These are phyloP conservation scores for Machaerirhynchus nigripectus DNA, from an alignment of 2,113 vertebrate genomes.

Conservation along the genomic window DNA sequence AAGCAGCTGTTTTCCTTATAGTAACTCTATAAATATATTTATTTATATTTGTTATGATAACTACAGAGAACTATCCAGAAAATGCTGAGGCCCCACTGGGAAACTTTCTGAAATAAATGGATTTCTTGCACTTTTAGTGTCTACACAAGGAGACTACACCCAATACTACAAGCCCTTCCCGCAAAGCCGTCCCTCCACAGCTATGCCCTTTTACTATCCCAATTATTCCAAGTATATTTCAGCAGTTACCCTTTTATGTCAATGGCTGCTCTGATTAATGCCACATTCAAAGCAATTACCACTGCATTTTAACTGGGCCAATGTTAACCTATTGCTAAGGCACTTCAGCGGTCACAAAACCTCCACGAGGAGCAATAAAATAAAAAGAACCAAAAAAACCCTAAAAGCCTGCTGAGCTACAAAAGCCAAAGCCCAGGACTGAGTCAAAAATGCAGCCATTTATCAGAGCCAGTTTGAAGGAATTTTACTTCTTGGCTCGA, in stretches of 20 bases:
- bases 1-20: neutral
- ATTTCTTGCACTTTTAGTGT: neutral
- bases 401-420: neutral
- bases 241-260: neutral
- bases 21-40: neutral
- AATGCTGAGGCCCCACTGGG: neutral
- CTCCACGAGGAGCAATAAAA: neutral
- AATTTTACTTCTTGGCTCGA: neutral
- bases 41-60: neutral
- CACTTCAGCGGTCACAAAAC: neutral
- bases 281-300: neutral
- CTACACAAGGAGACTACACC: neutral
- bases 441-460: conserved; percentile 3
- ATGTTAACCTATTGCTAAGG: neutral
- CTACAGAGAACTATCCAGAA: neutral
- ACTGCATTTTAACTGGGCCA: neutral
- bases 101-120: neutral
- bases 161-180: neutral
- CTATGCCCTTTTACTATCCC: neutral
- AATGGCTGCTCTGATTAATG: conserved; percentile 33
- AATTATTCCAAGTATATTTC: neutral
- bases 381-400: neutral
- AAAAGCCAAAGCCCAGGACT: conserved; percentile 4
- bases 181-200: neutral
- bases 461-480: conserved; percentile 1